Conservation (phyloP, 2,797 vertebrate species). For the Etheostoma nigrum region DNA sequence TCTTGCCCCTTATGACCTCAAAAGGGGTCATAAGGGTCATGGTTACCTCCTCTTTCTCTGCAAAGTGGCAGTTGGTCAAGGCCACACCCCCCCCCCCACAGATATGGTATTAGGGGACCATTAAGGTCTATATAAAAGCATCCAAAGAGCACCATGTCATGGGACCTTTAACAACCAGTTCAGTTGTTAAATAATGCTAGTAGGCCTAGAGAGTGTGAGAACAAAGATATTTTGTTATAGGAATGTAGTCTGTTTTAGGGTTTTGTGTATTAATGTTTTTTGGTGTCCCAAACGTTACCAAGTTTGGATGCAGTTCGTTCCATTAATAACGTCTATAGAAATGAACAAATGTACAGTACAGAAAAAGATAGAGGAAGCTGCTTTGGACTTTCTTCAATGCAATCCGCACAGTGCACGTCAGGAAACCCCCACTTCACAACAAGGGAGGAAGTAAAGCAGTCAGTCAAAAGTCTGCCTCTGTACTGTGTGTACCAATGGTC, state of each 20-base stretch:
- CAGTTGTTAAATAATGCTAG: not conserved
- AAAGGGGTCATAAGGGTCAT: too few species aligned
- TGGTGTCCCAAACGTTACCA: not conserved
- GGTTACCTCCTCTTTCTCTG: too few species aligned
- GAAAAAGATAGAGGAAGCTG: slow-evolving; percentile 4
- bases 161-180: not conserved
- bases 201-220: not conserved
- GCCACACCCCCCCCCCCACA: too few species aligned
- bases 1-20: too few species aligned
- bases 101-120: too few species aligned
- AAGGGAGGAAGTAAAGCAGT: slow-evolving; percentile 56
- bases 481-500: slow-evolving; percentile 49
- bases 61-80: too few species aligned
- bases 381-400: slow-evolving; percentile 27
- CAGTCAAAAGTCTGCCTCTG: slow-evolving; percentile 58
- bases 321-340: not conserved
- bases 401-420: slow-evolving; percentile 37
- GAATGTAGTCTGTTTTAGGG: not conserved
- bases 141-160: too few species aligned
- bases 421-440: slow-evolving; percentile 47
- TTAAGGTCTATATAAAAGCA: too few species aligned
- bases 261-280: not conserved
- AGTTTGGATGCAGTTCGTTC: not conserved
- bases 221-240: not conserved
- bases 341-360: not conserved